phyloP scores from a whole-genome alignment of 1,140 invertebrate genomes.

The Alviniconcha marisindica region DNA sequence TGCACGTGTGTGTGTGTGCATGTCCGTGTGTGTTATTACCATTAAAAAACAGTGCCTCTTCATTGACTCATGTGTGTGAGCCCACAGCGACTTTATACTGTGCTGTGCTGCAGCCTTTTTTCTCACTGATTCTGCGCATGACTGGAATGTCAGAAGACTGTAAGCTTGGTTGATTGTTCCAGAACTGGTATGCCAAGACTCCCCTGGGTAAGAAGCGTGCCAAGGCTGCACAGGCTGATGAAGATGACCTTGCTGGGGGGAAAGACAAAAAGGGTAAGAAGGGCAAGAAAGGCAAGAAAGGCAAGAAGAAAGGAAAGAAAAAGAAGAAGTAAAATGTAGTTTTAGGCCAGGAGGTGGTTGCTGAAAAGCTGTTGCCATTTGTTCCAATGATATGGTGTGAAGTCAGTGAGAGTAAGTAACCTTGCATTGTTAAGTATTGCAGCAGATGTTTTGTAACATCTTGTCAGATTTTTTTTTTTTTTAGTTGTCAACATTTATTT shows the following conservation, averaged over 20 bases:
- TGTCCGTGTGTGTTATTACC: slow-evolving; percentile 25
- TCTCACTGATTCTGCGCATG: too few species aligned
- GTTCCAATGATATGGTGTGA: neutral
- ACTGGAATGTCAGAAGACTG: too few species aligned
- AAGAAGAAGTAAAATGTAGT: slow-evolving; percentile 12
- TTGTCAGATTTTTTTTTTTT: too few species aligned
- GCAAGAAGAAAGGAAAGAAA: slow-evolving; percentile 51
- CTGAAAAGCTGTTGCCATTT: neutral
- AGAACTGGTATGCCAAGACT: slow-evolving; percentile 76
- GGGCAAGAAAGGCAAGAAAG: slow-evolving; percentile 58
- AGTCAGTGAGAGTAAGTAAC: neutral
- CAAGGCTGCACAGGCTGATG: slow-evolving; percentile 72
- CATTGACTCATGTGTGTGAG: too few species aligned
- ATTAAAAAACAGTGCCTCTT: too few species aligned
- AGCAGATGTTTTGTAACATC: neutral
- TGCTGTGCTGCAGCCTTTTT: too few species aligned
- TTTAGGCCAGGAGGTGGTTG: neutral
- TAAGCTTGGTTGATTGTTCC: too few species aligned
- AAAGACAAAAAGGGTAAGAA: slow-evolving; percentile 64
- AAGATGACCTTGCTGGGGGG: slow-evolving; percentile 71
- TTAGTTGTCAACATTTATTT: too few species aligned
- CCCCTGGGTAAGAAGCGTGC: slow-evolving; percentile 75
- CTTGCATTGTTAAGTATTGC: too few species aligned
- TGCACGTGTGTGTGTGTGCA: neutral
- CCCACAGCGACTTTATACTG: too few species aligned